phyloP scores from a whole-genome alignment of 2,113 vertebrate species.

The Rhinolophus sinicus region DNA sequence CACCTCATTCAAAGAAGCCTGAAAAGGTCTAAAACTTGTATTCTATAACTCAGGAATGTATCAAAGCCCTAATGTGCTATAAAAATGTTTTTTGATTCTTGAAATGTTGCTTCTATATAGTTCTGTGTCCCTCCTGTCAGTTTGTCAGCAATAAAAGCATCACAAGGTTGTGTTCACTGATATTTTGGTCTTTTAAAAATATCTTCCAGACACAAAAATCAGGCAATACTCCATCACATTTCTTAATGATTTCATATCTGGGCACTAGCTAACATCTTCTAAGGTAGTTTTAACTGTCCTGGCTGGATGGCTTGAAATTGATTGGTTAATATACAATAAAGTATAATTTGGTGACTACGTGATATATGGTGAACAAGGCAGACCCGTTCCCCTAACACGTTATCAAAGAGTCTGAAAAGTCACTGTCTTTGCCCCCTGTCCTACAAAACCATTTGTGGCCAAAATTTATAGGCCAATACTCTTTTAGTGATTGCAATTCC shows the following conservation, averaged over 20 bases:
- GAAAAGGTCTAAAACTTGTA: slow-evolving; percentile 35
- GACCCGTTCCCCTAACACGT: not conserved
- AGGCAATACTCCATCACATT: not conserved
- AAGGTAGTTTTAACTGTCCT: not conserved
- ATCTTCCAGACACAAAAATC: slow-evolving; percentile 31
- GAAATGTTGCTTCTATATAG: slow-evolving; percentile 53
- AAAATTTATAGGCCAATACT: not conserved
- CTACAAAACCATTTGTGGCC: not conserved
- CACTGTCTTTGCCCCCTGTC: not conserved
- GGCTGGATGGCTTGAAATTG: not conserved
- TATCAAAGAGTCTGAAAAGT: not conserved
- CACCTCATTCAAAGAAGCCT: slow-evolving; percentile 14
- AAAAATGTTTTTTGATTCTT: slow-evolving; percentile 45
- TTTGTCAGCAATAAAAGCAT: slow-evolving; percentile 51
- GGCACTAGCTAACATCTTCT: not conserved
- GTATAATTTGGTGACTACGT: not conserved
- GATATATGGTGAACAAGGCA: not conserved
- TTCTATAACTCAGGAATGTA: slow-evolving; percentile 1
- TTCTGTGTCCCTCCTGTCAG: slow-evolving; percentile 40
- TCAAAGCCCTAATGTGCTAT: slow-evolving; percentile 27
- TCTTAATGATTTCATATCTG: slow-evolving; percentile 18
- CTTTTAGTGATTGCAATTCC: not conserved
- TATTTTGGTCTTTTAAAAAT: slow-evolving; percentile 51
- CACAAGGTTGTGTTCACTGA: slow-evolving; percentile 5
- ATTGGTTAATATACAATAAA: not conserved